phyloP scores from a whole-genome alignment of 2,888 invertebrate genomes.

The Tanaodytes sp. region DNA sequence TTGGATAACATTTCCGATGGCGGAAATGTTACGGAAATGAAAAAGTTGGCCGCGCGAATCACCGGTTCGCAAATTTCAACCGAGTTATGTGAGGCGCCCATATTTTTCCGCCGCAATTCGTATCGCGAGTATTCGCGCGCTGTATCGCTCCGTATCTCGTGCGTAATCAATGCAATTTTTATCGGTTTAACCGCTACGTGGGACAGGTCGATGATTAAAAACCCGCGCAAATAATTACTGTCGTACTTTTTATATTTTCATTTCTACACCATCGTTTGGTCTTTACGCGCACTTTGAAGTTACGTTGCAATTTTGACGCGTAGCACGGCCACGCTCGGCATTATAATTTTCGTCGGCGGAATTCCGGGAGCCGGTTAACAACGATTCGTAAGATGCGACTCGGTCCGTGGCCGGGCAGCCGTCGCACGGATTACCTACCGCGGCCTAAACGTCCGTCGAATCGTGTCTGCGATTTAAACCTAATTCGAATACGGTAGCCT shows the following conservation, averaged over 20 bases:
- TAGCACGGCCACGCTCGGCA: not conserved
- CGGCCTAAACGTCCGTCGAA: conserved; percentile 16
- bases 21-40: conserved; percentile 30
- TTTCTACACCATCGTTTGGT: no score
- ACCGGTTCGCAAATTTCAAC: conserved; percentile 47
- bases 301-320: no score
- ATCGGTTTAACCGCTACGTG: conserved; percentile 32
- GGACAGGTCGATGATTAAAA: conserved; percentile 40
- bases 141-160: conserved; percentile 34
- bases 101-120: conserved; percentile 42
- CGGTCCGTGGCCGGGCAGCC: conserved; percentile 8
- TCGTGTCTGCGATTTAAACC: conserved; percentile 30
- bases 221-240: conserved; percentile 24
- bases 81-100: conserved; percentile 43
- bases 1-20: conserved; percentile 33
- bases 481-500: conserved; percentile 42
- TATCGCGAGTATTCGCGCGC: conserved; percentile 24
- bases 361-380: conserved; percentile 16
- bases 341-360: conserved; percentile 18
- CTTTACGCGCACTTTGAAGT: no score
- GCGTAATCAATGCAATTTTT: conserved; percentile 43
- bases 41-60: conserved; percentile 23
- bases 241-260: not conserved
- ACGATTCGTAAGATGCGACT: conserved; percentile 23
- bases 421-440: conserved; percentile 30